Evolutionary conservation across 2,888 invertebrate genomes (phyloP), one percentile per base, ranked within the genome.

Genomic region (Acronicta alni): DNA sequence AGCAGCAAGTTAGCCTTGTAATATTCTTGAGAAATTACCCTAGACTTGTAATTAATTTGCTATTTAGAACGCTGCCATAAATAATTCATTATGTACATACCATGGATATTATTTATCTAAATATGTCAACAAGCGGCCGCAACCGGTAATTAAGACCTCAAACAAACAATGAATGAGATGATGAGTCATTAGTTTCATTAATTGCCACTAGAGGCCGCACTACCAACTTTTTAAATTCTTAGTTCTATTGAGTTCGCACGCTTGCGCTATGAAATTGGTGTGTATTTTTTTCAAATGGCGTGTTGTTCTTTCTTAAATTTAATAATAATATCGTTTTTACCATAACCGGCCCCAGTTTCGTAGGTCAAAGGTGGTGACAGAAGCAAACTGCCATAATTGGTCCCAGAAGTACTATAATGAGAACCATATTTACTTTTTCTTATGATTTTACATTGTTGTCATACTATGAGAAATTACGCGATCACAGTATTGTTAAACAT

Each of bases 401-500:
- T 17, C 3, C 20, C 14, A 16, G 23, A 20, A 47, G 14, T 48
- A 15, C 37, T 43, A 4, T 46, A 20, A 54, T 76, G 64, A 42
- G 73, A 73, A 57, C 26, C n/a, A 38, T 48, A 43, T 46, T 54
- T 42, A 42, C 52, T 62, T 69, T 76, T 69, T 76, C 53, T 39
- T 60, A 37, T 39, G 41, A 58, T 76, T 72, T 59, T 72, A 59
- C 59, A 54, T 60, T 61, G 65, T 68, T 61, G 46, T 62, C 44
- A 18, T 42, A 32, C 45, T 64, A 53, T 77, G 78, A 64, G 78
- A 75, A 77, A 43, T 58, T 60, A 46, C 35, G 41, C 41, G 56
- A 57, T 67, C 78, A 77, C 78, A 74, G 67, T 26, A 75, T 75
- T 75, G 78, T 75, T 71, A 26, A 62, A 44, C 38, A 53, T 62